A percentile compares a stretch with the other conserved stretches of the same genome.
Evolutionary conservation across 2,113 vertebrate species (phyloP).

Genomic region (Indicator indicator): DNA sequence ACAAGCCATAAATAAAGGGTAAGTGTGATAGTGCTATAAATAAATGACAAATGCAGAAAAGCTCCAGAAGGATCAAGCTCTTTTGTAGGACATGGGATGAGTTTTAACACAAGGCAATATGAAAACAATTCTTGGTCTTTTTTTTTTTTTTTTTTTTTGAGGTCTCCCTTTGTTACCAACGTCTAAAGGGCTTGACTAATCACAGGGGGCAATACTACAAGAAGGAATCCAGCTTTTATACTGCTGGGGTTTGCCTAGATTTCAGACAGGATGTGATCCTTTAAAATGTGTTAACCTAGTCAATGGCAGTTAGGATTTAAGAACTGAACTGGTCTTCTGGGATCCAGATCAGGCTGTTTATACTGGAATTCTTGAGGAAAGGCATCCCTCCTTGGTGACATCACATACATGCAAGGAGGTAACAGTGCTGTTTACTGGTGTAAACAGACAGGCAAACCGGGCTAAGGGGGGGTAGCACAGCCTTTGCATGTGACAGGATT

Average conservation of each 20-base stretch:
- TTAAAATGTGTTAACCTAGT: not conserved
- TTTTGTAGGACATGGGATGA: not conserved
- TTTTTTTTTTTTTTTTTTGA: not conserved
- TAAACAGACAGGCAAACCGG: not conserved
- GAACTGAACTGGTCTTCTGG: not conserved
- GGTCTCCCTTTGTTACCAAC: not conserved
- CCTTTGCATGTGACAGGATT: not conserved
- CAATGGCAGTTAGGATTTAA: not conserved
- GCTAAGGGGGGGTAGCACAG: not conserved
- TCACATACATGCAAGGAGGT: not conserved
- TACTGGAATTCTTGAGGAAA: not conserved
- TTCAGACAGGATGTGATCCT: not conserved
- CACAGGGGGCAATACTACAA: not conserved
- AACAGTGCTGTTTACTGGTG: not conserved
- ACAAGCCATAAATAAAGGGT: not conserved
- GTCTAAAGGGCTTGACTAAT: not conserved
- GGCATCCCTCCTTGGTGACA: not conserved
- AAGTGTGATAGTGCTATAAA: not conserved
- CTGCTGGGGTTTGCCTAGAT: not conserved
- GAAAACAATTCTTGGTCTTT: conserved; percentile 3
- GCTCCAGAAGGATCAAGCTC: not conserved
- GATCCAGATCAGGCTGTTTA: not conserved
- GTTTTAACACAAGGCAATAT: not conserved
- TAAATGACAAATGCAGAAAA: not conserved
- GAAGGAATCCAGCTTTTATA: not conserved